Conservation (phyloP, 2,888 invertebrate species). For the Lasioglossum morio region DNA sequence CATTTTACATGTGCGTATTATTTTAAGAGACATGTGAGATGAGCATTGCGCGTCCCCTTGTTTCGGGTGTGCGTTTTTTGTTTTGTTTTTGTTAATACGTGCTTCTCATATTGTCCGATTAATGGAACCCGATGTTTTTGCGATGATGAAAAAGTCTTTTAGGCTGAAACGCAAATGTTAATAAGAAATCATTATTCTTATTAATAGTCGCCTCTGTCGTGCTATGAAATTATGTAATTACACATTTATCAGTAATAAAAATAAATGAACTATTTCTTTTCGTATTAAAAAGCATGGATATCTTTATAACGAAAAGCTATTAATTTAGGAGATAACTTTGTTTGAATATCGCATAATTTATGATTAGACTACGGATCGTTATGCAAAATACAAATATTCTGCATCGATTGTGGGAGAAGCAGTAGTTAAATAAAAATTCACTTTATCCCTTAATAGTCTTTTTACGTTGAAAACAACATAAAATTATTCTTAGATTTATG, state of each 20-base stretch:
- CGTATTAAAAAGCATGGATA: too few species aligned
- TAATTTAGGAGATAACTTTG: too few species aligned
- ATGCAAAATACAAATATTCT: too few species aligned
- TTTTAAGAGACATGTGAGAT: neutral
- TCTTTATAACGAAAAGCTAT: too few species aligned
- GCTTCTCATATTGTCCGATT: neutral
- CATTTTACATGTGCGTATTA: neutral
- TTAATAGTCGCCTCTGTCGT: neutral
- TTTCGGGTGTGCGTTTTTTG: neutral
- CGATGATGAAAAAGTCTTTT: neutral
- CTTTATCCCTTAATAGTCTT: too few species aligned
- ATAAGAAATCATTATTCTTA: neutral
- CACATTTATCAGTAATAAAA: neutral
- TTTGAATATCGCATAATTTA: too few species aligned
- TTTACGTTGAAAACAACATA: too few species aligned
- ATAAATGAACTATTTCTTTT: too few species aligned
- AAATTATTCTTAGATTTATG: too few species aligned
- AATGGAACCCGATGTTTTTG: neutral
- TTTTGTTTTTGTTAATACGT: neutral
- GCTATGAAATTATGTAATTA: neutral
- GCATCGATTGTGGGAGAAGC: too few species aligned
- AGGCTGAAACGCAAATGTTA: neutral
- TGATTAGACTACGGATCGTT: too few species aligned
- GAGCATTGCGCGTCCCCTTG: slow-evolving; percentile 13
- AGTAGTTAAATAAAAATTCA: too few species aligned